Percentiles rank a stretch among this genome's conserved stretches.
phyloP scores from a whole-genome alignment of 2,113 vertebrate genomes.

The Aramus guarauna region DNA sequence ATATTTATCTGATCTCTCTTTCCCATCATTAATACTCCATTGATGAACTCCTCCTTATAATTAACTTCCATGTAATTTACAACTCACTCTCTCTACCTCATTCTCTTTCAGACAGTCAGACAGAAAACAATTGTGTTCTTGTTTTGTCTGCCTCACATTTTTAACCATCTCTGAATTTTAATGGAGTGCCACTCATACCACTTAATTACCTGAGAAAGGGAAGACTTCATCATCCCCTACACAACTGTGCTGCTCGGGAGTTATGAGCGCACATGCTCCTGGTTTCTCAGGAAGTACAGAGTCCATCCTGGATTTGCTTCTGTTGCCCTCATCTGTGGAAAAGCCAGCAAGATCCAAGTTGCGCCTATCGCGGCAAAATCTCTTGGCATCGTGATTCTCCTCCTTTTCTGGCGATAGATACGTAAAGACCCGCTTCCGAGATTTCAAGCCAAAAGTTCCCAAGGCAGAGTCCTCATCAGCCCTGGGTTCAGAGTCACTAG shows the following conservation, averaged over 20 bases:
- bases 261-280: background rate
- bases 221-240: slow-evolving; percentile 53
- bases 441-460: slow-evolving; percentile 52
- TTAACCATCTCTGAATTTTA: background rate
- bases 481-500: slow-evolving; percentile 45
- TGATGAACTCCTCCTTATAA: background rate
- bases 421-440: slow-evolving; percentile 48
- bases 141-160: background rate
- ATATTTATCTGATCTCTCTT: background rate
- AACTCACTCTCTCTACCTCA: background rate
- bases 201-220: slow-evolving; percentile 66
- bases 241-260: background rate
- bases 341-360: slow-evolving; percentile 9
- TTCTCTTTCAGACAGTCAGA: background rate
- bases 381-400: background rate
- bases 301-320: background rate
- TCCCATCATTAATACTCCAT: background rate
- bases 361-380: background rate
- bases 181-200: background rate
- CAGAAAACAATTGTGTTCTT: background rate
- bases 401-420: slow-evolving; percentile 17
- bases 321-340: background rate
- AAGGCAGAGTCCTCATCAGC: slow-evolving; percentile 33
- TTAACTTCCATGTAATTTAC: background rate
- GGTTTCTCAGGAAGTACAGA: background rate